These are phyloP conservation scores for Desmophyllum pertusum DNA, from an alignment of 92 coral and sea anemone species.

Conservation along the genomic window DNA sequence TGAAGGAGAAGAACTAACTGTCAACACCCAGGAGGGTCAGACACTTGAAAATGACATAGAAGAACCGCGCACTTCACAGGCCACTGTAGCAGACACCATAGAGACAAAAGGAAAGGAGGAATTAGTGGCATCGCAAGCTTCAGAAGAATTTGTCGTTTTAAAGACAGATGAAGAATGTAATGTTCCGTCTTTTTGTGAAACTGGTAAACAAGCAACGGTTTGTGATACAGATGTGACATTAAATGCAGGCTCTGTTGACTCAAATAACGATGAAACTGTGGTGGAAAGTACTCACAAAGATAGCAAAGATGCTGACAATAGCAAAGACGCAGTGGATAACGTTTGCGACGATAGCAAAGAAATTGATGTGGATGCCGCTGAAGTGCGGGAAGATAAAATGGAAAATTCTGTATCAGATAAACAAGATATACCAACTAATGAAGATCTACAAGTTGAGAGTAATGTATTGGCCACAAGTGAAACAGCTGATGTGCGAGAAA, in stretches of 20 bases:
- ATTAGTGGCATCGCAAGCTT: too few species aligned
- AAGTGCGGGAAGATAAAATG: background rate
- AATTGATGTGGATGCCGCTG: background rate
- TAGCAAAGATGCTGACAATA: background rate
- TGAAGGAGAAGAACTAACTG: background rate
- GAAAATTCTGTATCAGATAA: background rate
- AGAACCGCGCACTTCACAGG: background rate
- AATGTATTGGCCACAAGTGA: background rate
- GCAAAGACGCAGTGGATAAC: background rate
- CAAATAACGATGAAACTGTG: background rate
- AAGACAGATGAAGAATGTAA: constrained; percentile 10
- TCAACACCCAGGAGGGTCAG: background rate
- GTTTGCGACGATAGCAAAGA: background rate
- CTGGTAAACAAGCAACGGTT: background rate
- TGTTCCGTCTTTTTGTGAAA: background rate
- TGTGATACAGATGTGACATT: background rate
- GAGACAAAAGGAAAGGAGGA: constrained; percentile 4
- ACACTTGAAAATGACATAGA: background rate
- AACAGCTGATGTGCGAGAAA: background rate
- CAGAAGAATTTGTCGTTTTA: too few species aligned
- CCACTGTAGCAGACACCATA: background rate
- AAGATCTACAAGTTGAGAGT: constrained; percentile 1
- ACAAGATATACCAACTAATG: background rate
- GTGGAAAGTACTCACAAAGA: background rate
- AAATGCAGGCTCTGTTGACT: background rate